phyloP scores from a whole-genome alignment of 2,113 vertebrate genomes.

The Odocoileus hemionus region DNA sequence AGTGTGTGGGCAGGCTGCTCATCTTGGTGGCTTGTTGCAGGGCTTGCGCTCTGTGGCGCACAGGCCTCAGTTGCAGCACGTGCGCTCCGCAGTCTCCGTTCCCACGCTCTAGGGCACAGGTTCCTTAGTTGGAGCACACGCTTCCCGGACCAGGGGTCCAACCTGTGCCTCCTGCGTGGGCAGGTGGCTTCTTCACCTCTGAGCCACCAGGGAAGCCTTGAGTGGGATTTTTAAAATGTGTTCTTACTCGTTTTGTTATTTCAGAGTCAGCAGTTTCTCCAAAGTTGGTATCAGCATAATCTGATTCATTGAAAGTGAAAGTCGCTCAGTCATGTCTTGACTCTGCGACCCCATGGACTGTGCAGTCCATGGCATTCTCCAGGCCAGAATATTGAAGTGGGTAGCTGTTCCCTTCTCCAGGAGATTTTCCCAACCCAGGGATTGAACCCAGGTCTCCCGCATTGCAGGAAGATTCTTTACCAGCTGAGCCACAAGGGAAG shows the following conservation, averaged over 20 bases:
- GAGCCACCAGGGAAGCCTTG: neutral
- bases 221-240: neutral
- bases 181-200: neutral
- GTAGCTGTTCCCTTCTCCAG: neutral
- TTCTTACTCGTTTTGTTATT: neutral
- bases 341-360: neutral
- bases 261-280: neutral
- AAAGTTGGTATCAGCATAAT: neutral
- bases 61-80: neutral
- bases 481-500: neutral
- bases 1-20: neutral
- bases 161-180: neutral
- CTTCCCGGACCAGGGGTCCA: neutral
- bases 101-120: neutral
- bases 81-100: neutral
- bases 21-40: accelerated
- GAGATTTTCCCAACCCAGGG: neutral
- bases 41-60: neutral
- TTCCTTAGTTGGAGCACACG: accelerated
- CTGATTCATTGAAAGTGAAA: neutral
- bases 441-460: neutral
- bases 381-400: neutral
- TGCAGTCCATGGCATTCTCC: neutral
- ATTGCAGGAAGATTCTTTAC: neutral
- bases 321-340: neutral